Evolutionary conservation across 2,797 vertebrate species (phyloP), one percentile per base, ranked within the genome.

Genomic region (Otolemur crassicaudatus): DNA sequence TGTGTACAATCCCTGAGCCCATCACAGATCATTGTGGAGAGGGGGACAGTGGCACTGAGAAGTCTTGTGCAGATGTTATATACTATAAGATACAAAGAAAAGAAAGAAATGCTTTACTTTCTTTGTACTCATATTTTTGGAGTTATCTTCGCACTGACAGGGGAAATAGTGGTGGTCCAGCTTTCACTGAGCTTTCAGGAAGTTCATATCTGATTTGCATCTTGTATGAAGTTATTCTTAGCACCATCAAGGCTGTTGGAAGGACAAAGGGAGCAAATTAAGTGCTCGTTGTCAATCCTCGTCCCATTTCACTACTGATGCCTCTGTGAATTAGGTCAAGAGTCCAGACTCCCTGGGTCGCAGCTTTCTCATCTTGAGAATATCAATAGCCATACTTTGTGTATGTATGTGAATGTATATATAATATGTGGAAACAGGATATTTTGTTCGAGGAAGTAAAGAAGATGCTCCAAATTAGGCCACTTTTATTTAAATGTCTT

Each of bases 401-500:
- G 70, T 83, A 2, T 46, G 70, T 40, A 25, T 73, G 70, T 27
- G 22, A 40, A 14, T 13, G 11, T 29, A 63, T 14, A 63, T 63
- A 29, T 63, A 10, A 16, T 17, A 19, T 46, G 10, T 77, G 31
- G 37, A 80, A 29, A 84, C 40, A 72, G 19, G 10, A 37, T 90
- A 4, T 93, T 85, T 93, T 29, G 11, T 25, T 90, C 37, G 20
- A 80, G 14, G 31, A 79, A 3, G 31, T 81, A 27, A n/a, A 46
- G 31, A 60, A 53, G 16, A 43, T 53, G 90, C 23, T 61, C 31
- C 25, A 67, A 56, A 85, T 79, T 22, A 67, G 16, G 40, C 29
- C 37, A 67, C 31, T 91, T 94, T n/a, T 19, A 40, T 87, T 87
- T 53, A 69, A 82, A 82, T 56, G 4, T 82, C 49, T 84, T 77